A percentile compares a stretch with the other conserved stretches of the same genome.
Conservation (phyloP, 2,888 invertebrate species). For the Ennomos erosarius region DNA sequence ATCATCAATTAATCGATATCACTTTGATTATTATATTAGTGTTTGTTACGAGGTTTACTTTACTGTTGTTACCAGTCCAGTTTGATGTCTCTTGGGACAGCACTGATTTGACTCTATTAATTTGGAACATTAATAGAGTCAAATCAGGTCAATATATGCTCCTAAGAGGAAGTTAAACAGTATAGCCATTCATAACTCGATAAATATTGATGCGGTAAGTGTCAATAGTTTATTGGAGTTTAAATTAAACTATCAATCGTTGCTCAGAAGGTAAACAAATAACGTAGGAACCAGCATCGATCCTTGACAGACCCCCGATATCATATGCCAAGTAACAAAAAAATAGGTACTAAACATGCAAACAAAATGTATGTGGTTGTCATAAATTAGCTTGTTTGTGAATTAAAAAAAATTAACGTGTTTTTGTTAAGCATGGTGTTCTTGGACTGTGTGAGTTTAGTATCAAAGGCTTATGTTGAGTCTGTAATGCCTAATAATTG, state of each 20-base stretch:
- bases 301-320: conserved; percentile 39
- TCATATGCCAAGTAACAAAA: conserved; percentile 35
- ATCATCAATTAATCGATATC: no score
- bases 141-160: no score
- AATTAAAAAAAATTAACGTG: conserved; percentile 39
- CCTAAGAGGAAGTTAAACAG: no score
- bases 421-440: conserved; percentile 44
- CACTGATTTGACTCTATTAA: no score
- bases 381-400: conserved; percentile 40
- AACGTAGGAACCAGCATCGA: conserved; percentile 47
- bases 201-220: no score
- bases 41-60: no score
- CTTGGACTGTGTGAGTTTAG: conserved; percentile 28
- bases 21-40: no score
- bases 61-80: no score
- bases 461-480: conserved; percentile 34
- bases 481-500: conserved; percentile 3
- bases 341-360: conserved; percentile 34
- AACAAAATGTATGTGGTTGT: conserved; percentile 37
- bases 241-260: not conserved
- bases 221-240: no score
- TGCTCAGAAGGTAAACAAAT: conserved; percentile 12
- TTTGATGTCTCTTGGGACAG: no score
- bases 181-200: no score
- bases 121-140: no score